Evolutionary conservation across 2,113 vertebrate species (phyloP).

Genomic region (Microtus ochrogaster): DNA sequence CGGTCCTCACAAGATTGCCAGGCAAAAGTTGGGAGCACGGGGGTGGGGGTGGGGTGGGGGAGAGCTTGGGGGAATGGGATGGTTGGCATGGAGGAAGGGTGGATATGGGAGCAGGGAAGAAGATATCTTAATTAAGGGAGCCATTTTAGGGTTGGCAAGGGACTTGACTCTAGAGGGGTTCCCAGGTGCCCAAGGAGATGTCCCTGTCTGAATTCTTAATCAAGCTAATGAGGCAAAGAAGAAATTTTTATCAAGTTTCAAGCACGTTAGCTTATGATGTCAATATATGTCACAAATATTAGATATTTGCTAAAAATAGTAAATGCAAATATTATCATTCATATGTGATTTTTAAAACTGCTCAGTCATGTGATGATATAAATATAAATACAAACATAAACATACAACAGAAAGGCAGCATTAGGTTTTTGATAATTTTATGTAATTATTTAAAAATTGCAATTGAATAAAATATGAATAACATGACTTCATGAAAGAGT

Average conservation of each 20-base stretch:
- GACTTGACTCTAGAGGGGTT: too few species aligned
- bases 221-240: slow-evolving; percentile 26
- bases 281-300: neutral
- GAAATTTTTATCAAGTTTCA: neutral
- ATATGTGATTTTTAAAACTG: slow-evolving; percentile 1
- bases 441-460: neutral
- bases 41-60: too few species aligned
- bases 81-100: too few species aligned
- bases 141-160: too few species aligned
- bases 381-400: neutral
- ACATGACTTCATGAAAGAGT: neutral
- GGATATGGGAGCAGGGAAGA: too few species aligned
- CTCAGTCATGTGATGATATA: neutral
- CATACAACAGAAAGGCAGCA: neutral
- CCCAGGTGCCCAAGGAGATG: too few species aligned
- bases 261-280: neutral
- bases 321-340: neutral
- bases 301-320: neutral
- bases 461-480: neutral
- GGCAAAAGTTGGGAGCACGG: too few species aligned
- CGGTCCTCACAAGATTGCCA: too few species aligned
- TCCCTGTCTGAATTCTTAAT: neutral
- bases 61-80: too few species aligned
- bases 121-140: too few species aligned
- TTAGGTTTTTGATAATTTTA: slow-evolving; percentile 36